phyloP scores from a whole-genome alignment of 2,113 vertebrate genomes.

The Solea solea region DNA sequence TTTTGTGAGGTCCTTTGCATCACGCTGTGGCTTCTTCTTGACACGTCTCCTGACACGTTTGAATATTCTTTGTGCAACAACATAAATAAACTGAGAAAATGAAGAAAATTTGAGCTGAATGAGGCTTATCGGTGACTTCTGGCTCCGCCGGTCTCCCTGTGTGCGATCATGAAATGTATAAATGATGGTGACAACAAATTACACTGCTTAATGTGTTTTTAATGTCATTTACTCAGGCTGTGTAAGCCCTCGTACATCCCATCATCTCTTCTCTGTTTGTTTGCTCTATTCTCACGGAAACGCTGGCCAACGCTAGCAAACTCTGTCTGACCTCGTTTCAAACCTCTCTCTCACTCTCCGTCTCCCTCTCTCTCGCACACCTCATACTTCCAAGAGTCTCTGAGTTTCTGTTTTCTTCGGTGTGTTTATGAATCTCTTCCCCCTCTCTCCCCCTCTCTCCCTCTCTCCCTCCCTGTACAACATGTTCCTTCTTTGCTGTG shows the following conservation, averaged over 20 bases:
- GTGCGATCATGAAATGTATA: too few species aligned
- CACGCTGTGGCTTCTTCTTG: too few species aligned
- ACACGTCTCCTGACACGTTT: too few species aligned
- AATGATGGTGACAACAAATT: too few species aligned
- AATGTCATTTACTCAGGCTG: not conserved
- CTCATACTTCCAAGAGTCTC: constrained; percentile 13
- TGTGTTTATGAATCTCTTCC: constrained; percentile 11
- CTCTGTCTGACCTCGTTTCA: constrained; percentile 47
- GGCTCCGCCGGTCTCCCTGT: too few species aligned
- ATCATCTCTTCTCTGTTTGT: constrained; percentile 41
- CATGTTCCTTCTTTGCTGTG: not conserved
- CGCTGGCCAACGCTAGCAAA: constrained; percentile 33
- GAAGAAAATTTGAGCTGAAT: too few species aligned
- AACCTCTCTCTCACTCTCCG: not conserved
- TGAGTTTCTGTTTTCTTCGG: constrained; percentile 6
- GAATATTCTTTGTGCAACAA: too few species aligned
- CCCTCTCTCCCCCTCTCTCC: constrained; percentile 13
- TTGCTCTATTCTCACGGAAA: constrained; percentile 53
- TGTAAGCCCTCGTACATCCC: not conserved
- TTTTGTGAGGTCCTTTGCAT: too few species aligned
- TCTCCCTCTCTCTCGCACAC: not conserved
- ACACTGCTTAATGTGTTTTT: not conserved
- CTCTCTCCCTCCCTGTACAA: constrained; percentile 4
- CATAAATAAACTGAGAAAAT: too few species aligned
- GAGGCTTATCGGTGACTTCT: too few species aligned